Base-by-base conservation (phyloP, 1,140 invertebrate genomes). In the Andricus grossulariae region DNA sequence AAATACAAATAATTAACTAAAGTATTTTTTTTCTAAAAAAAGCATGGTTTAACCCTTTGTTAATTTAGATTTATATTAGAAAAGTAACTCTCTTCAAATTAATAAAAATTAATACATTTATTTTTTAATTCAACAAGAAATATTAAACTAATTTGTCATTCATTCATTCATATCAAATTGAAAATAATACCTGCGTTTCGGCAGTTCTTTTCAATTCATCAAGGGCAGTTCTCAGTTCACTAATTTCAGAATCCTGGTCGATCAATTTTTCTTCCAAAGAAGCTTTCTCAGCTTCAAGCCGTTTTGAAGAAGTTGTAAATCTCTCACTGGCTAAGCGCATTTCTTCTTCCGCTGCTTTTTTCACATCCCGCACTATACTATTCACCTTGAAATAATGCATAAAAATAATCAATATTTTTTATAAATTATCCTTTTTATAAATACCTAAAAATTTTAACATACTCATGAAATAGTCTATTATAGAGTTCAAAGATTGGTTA, bases 101-200 rank as follows among this genome's bases (percentile, higher is more conserved):
- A 32, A 32, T 32, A 32, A 32, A 5, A 3, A 32, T 32, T 32
- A 32, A 32, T 0, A 32, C 5, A 5, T 32, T 32, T 32, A 3
- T 25, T 25, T 25, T 32, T 32, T 32, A 32, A 3, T 32, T 32
- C 0, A 32, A 32, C 3, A 32, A 0, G 25, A 32, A 32, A 5
- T 32, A 32, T 2, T 32, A 32, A 32, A 32, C 25, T 32, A 32
- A 32, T 32, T 32, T 32, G 25, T 32, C 25, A 32, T 2, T 32
- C 25, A 32, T 2, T 32, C 25, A 0, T 32, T 32, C 4, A 32
- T 32, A 32, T 32, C 3, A 32, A 32, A 32, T 32, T 3, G 25
- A 50, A 57, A 72, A 66, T 45, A 71, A 18, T 84, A 90, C 90
- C 80, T 90, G 89, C 50, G 88, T 90, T 84, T 89, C 90, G 32